phyloP scores from a whole-genome alignment of 1,140 invertebrate genomes.

The Lepidostoma basale region DNA sequence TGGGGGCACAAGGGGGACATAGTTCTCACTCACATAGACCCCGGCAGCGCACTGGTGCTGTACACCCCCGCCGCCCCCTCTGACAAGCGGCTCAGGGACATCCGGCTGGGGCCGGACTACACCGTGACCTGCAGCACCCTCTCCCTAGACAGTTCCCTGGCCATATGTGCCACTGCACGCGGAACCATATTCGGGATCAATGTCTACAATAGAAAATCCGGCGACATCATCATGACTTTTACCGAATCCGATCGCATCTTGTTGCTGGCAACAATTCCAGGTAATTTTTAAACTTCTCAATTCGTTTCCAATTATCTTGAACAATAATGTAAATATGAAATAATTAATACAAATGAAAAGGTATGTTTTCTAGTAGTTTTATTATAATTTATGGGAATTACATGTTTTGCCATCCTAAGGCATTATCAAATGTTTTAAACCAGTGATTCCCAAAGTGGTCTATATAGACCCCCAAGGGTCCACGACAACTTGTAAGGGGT shows the following conservation, averaged over 20 bases:
- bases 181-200: conserved; percentile 22
- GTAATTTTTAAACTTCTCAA: conserved; percentile 25
- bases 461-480: too few relatives aligned
- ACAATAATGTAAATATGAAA: too few relatives aligned
- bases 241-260: conserved; percentile 23
- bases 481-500: too few relatives aligned
- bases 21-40: conserved; percentile 26
- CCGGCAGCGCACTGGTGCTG: conserved; percentile 15
- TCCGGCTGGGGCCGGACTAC: conserved; percentile 4
- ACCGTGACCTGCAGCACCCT: conserved; percentile 30
- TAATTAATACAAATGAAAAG: too few relatives aligned
- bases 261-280: conserved; percentile 22
- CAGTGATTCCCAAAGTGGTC: too few relatives aligned
- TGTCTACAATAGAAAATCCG: conserved; percentile 23
- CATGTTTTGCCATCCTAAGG: too few relatives aligned
- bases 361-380: too few relatives aligned
- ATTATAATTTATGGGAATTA: too few relatives aligned
- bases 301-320: too few relatives aligned
- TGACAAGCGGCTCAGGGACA: background rate
- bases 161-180: background rate
- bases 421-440: too few relatives aligned
- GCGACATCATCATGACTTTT: conserved; percentile 23
- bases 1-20: conserved; percentile 33
- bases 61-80: background rate
- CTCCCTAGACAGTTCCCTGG: conserved; percentile 30